Conservation (phyloP, 2,797 vertebrate genomes). For the Enteromius paludinosus region DNA sequence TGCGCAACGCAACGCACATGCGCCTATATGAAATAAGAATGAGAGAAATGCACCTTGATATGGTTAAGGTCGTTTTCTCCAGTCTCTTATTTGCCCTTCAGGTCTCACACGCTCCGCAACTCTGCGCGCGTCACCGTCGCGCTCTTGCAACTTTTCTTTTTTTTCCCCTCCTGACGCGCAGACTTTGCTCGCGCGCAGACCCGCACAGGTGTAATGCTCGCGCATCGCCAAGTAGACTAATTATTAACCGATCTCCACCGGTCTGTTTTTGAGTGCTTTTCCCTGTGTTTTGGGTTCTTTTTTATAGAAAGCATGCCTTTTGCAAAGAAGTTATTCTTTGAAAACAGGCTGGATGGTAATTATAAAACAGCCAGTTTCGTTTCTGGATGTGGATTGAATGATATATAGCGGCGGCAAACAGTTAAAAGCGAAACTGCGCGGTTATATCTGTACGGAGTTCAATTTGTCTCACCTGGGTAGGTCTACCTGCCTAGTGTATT, state of each 20-base stretch:
- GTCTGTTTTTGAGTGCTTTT: constrained; percentile 16
- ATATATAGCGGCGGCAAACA: too few relatives aligned
- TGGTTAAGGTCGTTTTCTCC: constrained; percentile 65
- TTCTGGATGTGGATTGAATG: background rate
- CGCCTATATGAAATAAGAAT: constrained; percentile 27
- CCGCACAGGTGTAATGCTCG: constrained; percentile 73
- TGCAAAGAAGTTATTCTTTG: background rate
- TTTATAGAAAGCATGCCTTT: background rate
- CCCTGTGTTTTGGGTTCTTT: background rate
- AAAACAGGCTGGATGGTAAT: background rate
- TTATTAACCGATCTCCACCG: constrained; percentile 56
- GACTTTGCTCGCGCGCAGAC: constrained; percentile 65
- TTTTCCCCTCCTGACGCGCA: constrained; percentile 57
- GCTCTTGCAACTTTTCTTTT: constrained; percentile 76
- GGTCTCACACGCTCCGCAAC: constrained; percentile 65
- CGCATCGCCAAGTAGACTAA: constrained; percentile 51
- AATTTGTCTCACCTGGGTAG: background rate
- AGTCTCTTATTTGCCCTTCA: constrained; percentile 79
- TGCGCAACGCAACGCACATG: background rate
- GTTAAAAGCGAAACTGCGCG: background rate
- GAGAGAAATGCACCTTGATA: constrained; percentile 63
- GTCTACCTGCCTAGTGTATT: background rate
- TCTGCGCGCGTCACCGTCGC: constrained; percentile 71
- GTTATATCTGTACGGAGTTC: background rate
- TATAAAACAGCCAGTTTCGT: background rate